These are phyloP conservation scores for Pseudotriccus pelzelni DNA, from an alignment of 2,797 vertebrate species.

Conservation along the genomic window DNA sequence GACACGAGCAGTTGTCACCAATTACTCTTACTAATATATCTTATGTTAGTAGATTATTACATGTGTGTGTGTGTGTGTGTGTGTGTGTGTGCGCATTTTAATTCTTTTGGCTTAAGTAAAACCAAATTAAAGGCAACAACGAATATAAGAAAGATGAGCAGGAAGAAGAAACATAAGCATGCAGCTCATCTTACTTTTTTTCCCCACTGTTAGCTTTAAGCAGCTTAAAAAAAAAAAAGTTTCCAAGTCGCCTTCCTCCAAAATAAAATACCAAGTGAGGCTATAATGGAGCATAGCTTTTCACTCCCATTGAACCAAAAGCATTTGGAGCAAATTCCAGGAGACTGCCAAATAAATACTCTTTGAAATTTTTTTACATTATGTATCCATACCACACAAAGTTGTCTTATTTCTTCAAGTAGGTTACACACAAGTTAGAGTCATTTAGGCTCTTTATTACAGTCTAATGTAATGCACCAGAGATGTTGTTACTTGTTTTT, in stretches of 20 bases:
- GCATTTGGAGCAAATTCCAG: neutral
- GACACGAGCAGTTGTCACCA: neutral
- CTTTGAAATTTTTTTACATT: neutral
- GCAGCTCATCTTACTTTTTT: neutral
- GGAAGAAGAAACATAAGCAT: neutral
- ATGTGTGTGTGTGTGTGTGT: fast-evolving
- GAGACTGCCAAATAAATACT: neutral
- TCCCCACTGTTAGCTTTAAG: neutral
- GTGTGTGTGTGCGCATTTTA: neutral
- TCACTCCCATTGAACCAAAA: neutral
- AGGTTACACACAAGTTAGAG: neutral
- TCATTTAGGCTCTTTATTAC: neutral
- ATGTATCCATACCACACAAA: neutral
- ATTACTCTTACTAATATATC: neutral
- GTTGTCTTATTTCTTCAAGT: neutral
- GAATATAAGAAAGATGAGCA: neutral
- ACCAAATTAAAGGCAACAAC: neutral
- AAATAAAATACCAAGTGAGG: neutral
- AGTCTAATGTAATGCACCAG: neutral
- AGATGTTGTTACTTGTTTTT: neutral
- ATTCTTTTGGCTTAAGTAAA: neutral
- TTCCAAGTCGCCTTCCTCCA: neutral
- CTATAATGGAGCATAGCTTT: neutral
- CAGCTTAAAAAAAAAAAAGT: neutral
- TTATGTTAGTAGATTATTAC: neutral